Evolutionary conservation across 2,797 vertebrate species (phyloP), one percentile per base, ranked within the genome.

Genomic region (Pempheris klunzingeri): DNA sequence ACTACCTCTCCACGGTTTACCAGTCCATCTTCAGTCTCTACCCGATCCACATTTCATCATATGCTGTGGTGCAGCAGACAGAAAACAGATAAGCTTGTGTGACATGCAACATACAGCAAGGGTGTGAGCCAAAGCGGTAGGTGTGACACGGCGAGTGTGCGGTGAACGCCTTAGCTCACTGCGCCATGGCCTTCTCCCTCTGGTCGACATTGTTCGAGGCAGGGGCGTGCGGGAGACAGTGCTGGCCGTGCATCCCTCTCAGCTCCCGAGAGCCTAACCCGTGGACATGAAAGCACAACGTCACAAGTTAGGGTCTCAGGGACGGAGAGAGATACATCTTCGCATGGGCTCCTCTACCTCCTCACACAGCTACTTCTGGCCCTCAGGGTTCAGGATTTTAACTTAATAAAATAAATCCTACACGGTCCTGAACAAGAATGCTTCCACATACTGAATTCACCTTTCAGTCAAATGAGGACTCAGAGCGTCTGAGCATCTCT

Each of bases 301-400:
- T 99, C 98, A 99, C 98, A 99, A 99, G 98, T 99, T 99, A 99
- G 98, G 98, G 98, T 99, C 98, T 99, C 98, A 99, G 98, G 98
- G 98, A 99, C 95, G 94, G 97, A 94, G 98, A 96, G 96, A 96
- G 96, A 96, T 93, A 93, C 98, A 92, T 93, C 82, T 89, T 89
- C 58, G 28, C 59, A 88, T 79, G 49, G 82, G 78, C 91, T 67
- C 67, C 28, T 77, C 53, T 52, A 49, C 58, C 65, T 54, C 54
- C 38, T 43, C 59, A 15, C 49, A 36, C 18, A 5, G 57, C 67
- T 34, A 41, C 67, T 54, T 34, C 17, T 28, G 39, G 30, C 38
- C 26, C 30, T 44, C 61, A 11, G 49, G 38, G 20, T 59, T 46
- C 54, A 14, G 39, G 9, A n/a, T 39, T n/a, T 13, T n/a, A n/a